Percentiles rank a stretch among this genome's conserved stretches.
Evolutionary conservation across 2,888 invertebrate genomes (phyloP).

Genomic region (Prosapia bicincta): DNA sequence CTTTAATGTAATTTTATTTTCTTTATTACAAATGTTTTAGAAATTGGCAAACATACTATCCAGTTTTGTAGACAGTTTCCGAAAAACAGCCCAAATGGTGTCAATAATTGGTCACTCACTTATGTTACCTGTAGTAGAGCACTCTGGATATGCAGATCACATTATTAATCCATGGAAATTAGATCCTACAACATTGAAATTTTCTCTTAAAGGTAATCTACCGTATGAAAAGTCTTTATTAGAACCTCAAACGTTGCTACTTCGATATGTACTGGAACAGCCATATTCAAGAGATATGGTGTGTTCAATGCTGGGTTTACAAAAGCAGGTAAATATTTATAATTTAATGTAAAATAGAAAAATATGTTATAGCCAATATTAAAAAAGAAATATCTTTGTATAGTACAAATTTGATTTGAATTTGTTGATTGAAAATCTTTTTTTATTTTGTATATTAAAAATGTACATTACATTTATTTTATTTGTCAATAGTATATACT

Average conservation of each 20-base stretch:
- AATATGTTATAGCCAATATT: too few species aligned
- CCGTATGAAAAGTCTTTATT: constrained; percentile 86
- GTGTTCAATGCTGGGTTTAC: constrained; percentile 89
- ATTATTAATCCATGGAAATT: constrained; percentile 91
- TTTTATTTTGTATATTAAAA: too few species aligned
- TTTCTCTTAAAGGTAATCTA: constrained; percentile 64
- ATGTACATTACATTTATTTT: too few species aligned
- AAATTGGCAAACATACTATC: constrained; percentile 82
- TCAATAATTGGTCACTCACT: constrained; percentile 86
- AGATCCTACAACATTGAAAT: constrained; percentile 76
- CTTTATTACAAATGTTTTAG: constrained; percentile 49
- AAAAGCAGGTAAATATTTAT: constrained; percentile 66
- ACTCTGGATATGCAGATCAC: constrained; percentile 86
- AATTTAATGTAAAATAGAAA: too few species aligned
- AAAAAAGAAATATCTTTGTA: too few species aligned
- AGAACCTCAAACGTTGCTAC: constrained; percentile 82
- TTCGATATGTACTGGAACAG: constrained; percentile 89
- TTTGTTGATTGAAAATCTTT: too few species aligned
- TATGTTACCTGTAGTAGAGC: constrained; percentile 92
- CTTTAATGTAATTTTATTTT: too few species aligned
- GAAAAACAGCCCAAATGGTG: constrained; percentile 93
- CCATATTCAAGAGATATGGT: constrained; percentile 96
- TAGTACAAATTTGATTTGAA: too few species aligned
- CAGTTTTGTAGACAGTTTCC: constrained; percentile 89
- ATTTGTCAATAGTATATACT: too few species aligned